Evolutionary conservation across 2,113 vertebrate species (phyloP).

Genomic region (Fukomys damarensis): DNA sequence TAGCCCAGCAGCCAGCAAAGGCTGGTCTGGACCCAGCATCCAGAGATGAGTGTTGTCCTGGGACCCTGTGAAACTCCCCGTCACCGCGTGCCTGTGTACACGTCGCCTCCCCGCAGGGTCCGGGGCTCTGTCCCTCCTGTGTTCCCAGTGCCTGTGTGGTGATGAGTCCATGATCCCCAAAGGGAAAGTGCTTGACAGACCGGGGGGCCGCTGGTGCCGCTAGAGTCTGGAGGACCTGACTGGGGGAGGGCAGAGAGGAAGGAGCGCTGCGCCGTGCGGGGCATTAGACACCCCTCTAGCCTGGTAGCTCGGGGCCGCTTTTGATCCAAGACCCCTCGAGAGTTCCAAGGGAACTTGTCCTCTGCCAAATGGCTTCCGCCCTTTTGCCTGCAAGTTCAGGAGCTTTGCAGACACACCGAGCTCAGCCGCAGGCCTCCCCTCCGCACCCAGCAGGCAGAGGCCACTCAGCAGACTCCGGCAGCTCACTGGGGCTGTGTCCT

Average conservation of each 20-base stretch:
- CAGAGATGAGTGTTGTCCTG: neutral
- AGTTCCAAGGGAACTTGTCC: no score
- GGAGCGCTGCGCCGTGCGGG: no score
- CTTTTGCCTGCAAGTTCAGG: neutral
- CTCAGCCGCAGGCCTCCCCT: neutral
- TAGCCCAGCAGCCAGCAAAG: neutral
- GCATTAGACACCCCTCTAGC: neutral
- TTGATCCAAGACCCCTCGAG: neutral
- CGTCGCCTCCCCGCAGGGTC: neutral
- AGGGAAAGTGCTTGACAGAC: neutral
- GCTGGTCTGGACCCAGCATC: no score
- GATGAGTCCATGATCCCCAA: rapidly evolving
- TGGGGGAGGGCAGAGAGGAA: neutral
- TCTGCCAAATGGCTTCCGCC: no score
- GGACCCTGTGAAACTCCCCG: neutral
- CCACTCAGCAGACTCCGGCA: neutral
- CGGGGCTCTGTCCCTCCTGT: neutral
- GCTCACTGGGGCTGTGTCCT: neutral
- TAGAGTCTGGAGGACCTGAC: no score
- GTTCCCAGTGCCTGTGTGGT: neutral
- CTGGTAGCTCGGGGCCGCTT: neutral
- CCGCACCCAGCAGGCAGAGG: neutral
- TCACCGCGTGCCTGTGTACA: neutral
- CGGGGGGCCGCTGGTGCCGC: neutral
- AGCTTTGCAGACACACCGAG: neutral